phyloP scores from a whole-genome alignment of 1,140 invertebrate species.

The Orchestia grillus region DNA sequence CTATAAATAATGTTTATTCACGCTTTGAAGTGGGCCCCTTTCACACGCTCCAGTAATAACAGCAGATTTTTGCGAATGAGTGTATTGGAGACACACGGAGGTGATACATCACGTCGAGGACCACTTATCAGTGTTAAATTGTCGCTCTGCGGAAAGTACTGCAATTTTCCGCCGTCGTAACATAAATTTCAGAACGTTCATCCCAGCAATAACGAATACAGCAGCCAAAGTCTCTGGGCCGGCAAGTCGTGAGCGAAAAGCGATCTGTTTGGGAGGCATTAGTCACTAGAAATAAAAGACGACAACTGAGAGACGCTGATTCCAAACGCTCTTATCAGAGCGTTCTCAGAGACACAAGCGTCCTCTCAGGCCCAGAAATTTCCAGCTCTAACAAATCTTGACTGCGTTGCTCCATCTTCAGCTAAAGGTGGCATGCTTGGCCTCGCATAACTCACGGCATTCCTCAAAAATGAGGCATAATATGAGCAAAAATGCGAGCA shows the following conservation, averaged over 20 bases:
- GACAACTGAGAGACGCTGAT: constrained; percentile 48
- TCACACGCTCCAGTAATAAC: too few species aligned
- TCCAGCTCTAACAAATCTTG: constrained; percentile 48
- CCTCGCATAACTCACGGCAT: constrained; percentile 14
- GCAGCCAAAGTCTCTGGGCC: background rate
- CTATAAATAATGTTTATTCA: too few species aligned
- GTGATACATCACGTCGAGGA: too few species aligned
- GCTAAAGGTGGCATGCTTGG: constrained; percentile 20
- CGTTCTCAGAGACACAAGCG: background rate
- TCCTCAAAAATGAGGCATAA: constrained; percentile 27
- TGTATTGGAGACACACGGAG: too few species aligned
- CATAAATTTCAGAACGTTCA: background rate
- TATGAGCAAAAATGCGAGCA: background rate
- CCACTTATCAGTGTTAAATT: background rate
- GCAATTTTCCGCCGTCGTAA: background rate
- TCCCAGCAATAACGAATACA: background rate
- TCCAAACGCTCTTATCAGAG: constrained; percentile 20
- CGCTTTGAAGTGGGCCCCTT: too few species aligned
- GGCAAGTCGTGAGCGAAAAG: background rate
- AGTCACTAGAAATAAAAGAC: constrained; percentile 41
- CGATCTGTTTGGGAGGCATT: constrained; percentile 49
- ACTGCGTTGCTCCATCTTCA: constrained; percentile 29
- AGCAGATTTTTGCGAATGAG: too few species aligned
- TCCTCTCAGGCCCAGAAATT: background rate
- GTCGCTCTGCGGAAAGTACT: background rate